These are phyloP conservation scores for Nymphalis urticae DNA, from an alignment of 2,888 invertebrate genomes.

Conservation along the genomic window DNA sequence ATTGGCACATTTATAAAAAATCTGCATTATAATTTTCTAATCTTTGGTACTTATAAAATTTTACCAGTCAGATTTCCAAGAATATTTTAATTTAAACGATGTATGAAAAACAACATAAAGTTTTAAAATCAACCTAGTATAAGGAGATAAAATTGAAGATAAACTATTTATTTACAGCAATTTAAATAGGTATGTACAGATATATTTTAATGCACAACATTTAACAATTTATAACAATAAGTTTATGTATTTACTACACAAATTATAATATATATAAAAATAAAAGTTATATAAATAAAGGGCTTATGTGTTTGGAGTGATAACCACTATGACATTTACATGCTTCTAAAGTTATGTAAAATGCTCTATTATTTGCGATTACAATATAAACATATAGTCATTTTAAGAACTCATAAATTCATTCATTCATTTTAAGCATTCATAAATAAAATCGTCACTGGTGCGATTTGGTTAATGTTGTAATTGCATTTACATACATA, in stretches of 20 bases:
- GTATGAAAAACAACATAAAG: constrained; percentile 39
- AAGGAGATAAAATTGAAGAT: constrained; percentile 61
- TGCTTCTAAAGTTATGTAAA: not conserved
- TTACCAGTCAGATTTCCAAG: constrained; percentile 51
- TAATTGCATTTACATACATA: too few species aligned
- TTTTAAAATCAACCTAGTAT: constrained; percentile 39
- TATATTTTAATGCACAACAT: constrained; percentile 67
- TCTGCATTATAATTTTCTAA: constrained; percentile 48
- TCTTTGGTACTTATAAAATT: constrained; percentile 69
- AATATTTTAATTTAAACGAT: constrained; percentile 30
- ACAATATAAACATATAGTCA: not conserved
- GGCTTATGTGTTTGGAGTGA: not conserved
- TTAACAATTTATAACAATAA: constrained; percentile 59
- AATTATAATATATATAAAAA: constrained; percentile 24
- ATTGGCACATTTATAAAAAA: constrained; percentile 44
- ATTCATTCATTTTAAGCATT: too few species aligned
- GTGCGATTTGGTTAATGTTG: too few species aligned
- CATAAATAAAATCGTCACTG: too few species aligned
- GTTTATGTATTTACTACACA: constrained; percentile 38
- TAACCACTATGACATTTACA: not conserved
- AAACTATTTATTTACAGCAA: constrained; percentile 79
- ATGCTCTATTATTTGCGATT: not conserved
- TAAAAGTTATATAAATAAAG: not conserved
- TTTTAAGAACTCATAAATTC: too few species aligned
- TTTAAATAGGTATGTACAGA: constrained; percentile 72